These are phyloP conservation scores for Apoda limacodes DNA, from an alignment of 2,888 invertebrate genomes.

Conservation along the genomic window DNA sequence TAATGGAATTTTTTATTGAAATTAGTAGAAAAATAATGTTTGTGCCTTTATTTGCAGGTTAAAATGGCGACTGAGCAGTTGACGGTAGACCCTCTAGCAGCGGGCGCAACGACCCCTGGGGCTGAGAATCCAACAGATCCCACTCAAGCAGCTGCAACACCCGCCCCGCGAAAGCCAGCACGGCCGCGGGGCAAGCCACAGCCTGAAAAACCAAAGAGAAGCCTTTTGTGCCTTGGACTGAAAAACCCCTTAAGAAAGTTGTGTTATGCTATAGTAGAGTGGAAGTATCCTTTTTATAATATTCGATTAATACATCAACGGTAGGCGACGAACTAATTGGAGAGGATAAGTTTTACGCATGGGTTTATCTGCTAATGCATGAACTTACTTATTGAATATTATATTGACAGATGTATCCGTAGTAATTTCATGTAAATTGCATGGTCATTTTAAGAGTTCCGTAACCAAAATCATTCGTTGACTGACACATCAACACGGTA, in stretches of 20 bases:
- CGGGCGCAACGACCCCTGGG: slow-evolving; percentile 41
- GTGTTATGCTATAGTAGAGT: slow-evolving; percentile 97
- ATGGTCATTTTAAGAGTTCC: no score
- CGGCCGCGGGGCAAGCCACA: slow-evolving; percentile 84
- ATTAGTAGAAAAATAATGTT: no score
- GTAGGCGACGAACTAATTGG: no score
- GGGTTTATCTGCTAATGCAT: no score
- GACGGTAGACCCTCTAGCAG: slow-evolving; percentile 38
- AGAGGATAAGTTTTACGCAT: no score
- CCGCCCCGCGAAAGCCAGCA: slow-evolving; percentile 69
- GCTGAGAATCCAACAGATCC: slow-evolving; percentile 39
- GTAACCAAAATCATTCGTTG: no score
- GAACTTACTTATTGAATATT: no score
- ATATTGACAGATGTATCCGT: no score
- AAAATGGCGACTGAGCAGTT: slow-evolving; percentile 33
- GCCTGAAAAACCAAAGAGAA: slow-evolving; percentile 90
- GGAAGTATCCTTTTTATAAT: slow-evolving; percentile 99
- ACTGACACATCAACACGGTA: no score
- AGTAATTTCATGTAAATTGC: no score
- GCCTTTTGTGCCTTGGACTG: slow-evolving; percentile 90
- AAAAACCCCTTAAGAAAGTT: slow-evolving; percentile 95
- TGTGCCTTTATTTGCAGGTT: no score
- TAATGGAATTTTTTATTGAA: no score
- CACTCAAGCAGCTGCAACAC: slow-evolving; percentile 30
- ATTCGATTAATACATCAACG: slow-evolving; percentile 10